These are phyloP conservation scores for Pardalotus punctatus DNA, from an alignment of 2,113 vertebrate species.

Conservation along the genomic window DNA sequence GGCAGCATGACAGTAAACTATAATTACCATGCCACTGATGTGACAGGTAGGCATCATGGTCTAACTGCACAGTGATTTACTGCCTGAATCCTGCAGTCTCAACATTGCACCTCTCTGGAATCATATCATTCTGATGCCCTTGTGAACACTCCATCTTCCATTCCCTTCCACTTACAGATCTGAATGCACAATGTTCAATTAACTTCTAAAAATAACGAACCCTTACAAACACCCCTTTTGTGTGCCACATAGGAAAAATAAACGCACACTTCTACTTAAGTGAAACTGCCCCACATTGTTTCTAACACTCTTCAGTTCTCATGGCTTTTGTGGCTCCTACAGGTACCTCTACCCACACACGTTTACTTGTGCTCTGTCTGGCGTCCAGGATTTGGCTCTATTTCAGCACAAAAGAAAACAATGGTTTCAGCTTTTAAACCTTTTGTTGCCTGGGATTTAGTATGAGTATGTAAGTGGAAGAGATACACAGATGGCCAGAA, in stretches of 20 bases:
- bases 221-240: not conserved
- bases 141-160: not conserved
- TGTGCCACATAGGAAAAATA: not conserved
- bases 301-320: conserved; percentile 1
- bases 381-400: not conserved
- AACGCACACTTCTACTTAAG: not conserved
- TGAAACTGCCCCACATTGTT: not conserved
- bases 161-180: not conserved
- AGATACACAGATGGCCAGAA: not conserved
- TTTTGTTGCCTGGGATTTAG: not conserved
- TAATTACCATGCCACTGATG: not conserved
- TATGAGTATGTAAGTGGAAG: not conserved
- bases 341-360: not conserved
- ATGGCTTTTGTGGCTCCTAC: not conserved
- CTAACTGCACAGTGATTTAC: not conserved
- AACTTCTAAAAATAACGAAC: not conserved
- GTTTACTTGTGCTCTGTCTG: conserved; percentile 21
- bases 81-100: not conserved
- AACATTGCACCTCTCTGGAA: not conserved
- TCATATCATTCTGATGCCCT: not conserved
- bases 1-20: not conserved
- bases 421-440: not conserved
- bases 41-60: not conserved
- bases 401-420: not conserved
- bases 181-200: not conserved